Base-by-base conservation (phyloP, 2,113 vertebrate species). In the Albula glossodonta region DNA sequence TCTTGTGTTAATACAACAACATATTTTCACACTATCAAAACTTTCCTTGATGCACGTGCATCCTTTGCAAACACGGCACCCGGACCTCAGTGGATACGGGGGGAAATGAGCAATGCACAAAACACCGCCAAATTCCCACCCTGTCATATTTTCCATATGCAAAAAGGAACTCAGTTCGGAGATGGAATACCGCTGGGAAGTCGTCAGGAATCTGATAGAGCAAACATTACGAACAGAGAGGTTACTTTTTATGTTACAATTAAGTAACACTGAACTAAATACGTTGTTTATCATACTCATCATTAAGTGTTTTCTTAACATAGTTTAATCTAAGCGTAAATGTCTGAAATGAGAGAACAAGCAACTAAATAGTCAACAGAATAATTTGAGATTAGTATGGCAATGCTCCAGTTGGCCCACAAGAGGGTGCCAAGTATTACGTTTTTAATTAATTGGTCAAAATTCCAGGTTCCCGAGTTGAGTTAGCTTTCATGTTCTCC, bases 91-190 rank as follows among this genome's bases (percentile, higher is more conserved):
- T 66, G 60, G 17, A 31, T 74, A 74, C 8, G 10, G 22, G 15
- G n/a, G 22, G 70, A 74, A 74, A 74, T 74, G 70, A 74, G 6
- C 22, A 74, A 74, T 74, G 25, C n/a, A 8, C 31, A 52, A 70
- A 51, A 41, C 49, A 85, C 13, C 9, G 51, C 17, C 52, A 78
- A 80, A 83, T 22, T 48, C 25, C 13, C 74, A 63, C 15, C 9
- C 3, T 60, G 83, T 50, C 31, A 19, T 66, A 10, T 70, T 89
- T 88, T 91, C 77, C 51, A 56, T 78, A 51, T 41, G 57, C 84
- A 84, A 84, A 52, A 19, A 2, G 51, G 51, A 86, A 88, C 79
- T 89, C 84, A 53, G 50, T 74, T 80, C 50, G 51, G 10, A 53
- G 2, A 51, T 2, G 5, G 0, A 78, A 66, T 63, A 6, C 22